Conservation (phyloP, 1,140 invertebrate species). For the Agrypnia vestita region DNA sequence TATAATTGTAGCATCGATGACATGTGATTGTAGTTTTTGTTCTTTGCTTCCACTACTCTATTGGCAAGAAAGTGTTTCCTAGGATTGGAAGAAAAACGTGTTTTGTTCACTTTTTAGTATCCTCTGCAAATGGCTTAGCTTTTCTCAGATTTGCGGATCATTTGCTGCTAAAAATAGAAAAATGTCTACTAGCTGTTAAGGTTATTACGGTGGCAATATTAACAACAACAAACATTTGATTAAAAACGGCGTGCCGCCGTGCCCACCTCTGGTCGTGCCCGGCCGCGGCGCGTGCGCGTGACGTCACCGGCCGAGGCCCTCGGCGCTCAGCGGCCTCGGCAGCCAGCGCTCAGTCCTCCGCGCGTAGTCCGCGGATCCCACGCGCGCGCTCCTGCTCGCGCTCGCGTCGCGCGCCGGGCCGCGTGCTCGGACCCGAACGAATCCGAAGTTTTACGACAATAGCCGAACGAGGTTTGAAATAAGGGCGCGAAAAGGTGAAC, state of each 20-base stretch:
- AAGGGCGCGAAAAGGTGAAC: constrained; percentile 38
- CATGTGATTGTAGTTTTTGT: no score
- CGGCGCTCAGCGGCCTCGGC: background rate
- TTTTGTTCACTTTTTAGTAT: no score
- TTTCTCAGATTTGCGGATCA: no score
- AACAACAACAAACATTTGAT: no score
- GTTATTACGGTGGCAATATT: no score
- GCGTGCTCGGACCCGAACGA: constrained; percentile 36
- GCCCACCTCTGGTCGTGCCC: background rate
- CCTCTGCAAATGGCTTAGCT: no score
- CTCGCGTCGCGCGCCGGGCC: constrained; percentile 4
- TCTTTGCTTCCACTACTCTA: no score
- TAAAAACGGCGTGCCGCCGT: background rate
- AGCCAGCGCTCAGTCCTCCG: constrained; percentile 28
- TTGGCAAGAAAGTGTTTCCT: no score
- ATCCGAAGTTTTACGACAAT: constrained; percentile 28
- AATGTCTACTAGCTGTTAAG: no score
- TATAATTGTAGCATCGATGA: no score
- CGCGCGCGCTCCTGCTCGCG: constrained; percentile 3
- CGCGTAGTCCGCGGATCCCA: constrained; percentile 24
- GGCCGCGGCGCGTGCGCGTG: background rate
- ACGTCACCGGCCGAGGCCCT: background rate
- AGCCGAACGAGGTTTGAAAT: background rate
- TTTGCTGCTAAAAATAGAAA: no score
- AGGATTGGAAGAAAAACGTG: no score